These are phyloP conservation scores for Colistium nudipinnis DNA, from an alignment of 2,113 vertebrate genomes.

Conservation along the genomic window DNA sequence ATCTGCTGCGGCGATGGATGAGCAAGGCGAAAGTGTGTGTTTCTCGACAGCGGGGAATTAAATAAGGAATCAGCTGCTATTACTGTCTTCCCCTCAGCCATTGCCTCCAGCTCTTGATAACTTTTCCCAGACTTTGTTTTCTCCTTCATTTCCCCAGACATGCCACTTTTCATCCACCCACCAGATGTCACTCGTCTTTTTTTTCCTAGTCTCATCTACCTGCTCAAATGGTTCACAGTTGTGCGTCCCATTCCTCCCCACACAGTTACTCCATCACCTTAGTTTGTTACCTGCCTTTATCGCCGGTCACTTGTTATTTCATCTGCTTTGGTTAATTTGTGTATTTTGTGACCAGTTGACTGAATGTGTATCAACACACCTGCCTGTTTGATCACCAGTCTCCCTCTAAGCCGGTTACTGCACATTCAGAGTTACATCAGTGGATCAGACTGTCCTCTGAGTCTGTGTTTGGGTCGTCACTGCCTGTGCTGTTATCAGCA, in stretches of 20 bases:
- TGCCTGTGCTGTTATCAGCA: background rate
- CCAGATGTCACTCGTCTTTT: background rate
- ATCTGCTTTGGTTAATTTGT: background rate
- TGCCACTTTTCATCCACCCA: background rate
- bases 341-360: background rate
- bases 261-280: background rate
- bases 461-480: background rate
- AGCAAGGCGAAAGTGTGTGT: constrained; percentile 20
- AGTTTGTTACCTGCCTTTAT: background rate
- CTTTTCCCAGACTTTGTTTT: background rate
- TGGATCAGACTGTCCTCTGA: background rate
- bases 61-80: constrained; percentile 20
- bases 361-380: background rate
- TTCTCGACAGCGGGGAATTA: constrained; percentile 17
- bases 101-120: background rate
- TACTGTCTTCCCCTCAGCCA: background rate
- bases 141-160: background rate
- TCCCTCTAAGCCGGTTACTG: background rate
- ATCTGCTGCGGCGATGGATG: constrained; percentile 38
- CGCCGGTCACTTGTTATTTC: background rate
- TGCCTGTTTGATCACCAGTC: background rate
- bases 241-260: background rate
- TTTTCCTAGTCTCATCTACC: no score
- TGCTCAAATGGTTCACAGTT: background rate
- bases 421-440: background rate